Percentiles rank a stretch among this genome's conserved stretches.
Evolutionary conservation across 2,888 invertebrate genomes (phyloP).

Genomic region (Rhagium mordax): DNA sequence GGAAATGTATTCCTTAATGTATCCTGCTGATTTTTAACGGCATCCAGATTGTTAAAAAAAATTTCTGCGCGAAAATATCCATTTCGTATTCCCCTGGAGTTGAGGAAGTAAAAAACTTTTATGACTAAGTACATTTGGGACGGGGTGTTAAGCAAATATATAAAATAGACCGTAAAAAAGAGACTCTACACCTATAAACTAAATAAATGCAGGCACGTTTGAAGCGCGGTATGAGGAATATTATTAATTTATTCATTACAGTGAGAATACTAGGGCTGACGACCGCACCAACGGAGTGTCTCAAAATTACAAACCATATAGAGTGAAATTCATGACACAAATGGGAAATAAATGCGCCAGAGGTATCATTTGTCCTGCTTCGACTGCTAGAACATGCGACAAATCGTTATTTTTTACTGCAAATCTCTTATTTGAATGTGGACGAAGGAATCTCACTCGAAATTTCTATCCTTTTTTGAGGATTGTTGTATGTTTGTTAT

Average conservation of each 20-base stretch:
- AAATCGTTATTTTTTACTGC: constrained; percentile 52
- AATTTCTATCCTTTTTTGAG: not conserved
- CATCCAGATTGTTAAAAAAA: not conserved
- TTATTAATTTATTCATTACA: constrained; percentile 65
- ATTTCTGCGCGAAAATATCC: not conserved
- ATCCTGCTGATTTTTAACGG: not conserved
- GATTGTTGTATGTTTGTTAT: not conserved
- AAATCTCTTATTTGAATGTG: constrained; percentile 42
- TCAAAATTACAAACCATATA: constrained; percentile 57
- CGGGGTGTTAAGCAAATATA: constrained; percentile 26
- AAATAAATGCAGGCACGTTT: constrained; percentile 62
- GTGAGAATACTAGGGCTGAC: constrained; percentile 51
- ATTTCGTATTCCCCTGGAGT: not conserved
- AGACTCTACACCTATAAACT: constrained; percentile 57
- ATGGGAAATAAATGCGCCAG: constrained; percentile 58
- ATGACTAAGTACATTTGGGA: not conserved
- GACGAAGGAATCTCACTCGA: not conserved
- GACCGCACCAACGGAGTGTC: constrained; percentile 59
- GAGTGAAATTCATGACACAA: constrained; percentile 55
- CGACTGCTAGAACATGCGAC: constrained; percentile 42
- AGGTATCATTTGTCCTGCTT: constrained; percentile 52
- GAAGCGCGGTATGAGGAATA: constrained; percentile 58
- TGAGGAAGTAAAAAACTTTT: constrained; percentile 16
- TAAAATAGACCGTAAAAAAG: constrained; percentile 25
- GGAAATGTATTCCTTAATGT: too few relatives aligned